Evolutionary conservation across 2,113 vertebrate species (phyloP).

Genomic region (Phaetusa simplex): DNA sequence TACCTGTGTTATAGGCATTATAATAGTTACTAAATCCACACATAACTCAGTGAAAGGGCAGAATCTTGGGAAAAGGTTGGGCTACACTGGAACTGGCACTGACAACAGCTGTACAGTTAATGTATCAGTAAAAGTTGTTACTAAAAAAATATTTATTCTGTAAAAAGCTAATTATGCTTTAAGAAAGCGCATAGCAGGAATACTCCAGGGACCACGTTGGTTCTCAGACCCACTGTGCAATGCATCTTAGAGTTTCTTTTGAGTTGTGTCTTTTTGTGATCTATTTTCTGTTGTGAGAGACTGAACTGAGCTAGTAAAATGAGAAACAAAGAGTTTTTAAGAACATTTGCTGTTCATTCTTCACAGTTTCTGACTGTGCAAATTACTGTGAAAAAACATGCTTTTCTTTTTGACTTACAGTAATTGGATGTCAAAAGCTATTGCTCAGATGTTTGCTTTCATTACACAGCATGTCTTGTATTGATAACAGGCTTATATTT

Average conservation of each 20-base stretch:
- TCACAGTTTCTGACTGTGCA: not conserved
- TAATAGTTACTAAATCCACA: not conserved
- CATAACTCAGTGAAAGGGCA: not conserved
- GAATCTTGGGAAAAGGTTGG: not conserved
- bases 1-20: not conserved
- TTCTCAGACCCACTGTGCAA: not conserved
- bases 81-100: not conserved
- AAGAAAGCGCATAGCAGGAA: not conserved
- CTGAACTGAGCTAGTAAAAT: not conserved
- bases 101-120: not conserved
- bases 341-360: not conserved
- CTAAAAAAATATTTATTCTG: not conserved
- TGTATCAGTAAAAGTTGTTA: not conserved
- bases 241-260: not conserved
- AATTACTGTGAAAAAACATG: not conserved
- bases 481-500: not conserved
- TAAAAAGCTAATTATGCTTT: not conserved
- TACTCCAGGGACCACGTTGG: fast-evolving
- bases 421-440: not conserved
- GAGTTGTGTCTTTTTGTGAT: not conserved
- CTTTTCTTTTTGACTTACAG: not conserved
- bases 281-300: not conserved
- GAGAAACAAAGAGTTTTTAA: not conserved
- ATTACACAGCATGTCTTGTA: not conserved
- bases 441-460: not conserved